Base-by-base conservation (phyloP, 1,140 invertebrate species). In the Dinoponera quadriceps region DNA sequence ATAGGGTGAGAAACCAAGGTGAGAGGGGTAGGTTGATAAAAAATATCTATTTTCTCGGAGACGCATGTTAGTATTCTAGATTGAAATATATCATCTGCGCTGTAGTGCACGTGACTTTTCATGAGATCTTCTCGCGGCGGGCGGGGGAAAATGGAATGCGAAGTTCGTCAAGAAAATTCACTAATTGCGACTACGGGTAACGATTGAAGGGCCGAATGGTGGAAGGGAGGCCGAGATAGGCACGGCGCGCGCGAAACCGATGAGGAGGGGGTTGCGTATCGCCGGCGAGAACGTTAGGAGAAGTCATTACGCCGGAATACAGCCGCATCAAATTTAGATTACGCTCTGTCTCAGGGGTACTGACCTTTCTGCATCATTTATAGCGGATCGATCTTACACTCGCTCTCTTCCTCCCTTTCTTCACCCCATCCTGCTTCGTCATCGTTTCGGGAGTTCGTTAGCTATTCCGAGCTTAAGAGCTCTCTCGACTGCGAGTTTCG, bases 401-500 rank as follows among this genome's bases (percentile, higher is more conserved):
- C 27, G 1, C 48, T 25, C 51, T 16, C 14, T 38, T 29, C 14
- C 16, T 11, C 33, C 16, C 16, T 0, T 11, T n/a, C 16, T 2
- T 38, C 3, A 29, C 22, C 3, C 38, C 71, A 13, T 38, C 9
- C 48, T 16, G 29, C 38, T 18, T n/a, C n/a, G 62, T 66, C 33
- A n/a, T 66, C 62, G 73, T 83, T 78, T 71, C 57, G 68, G 66
- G 62, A 66, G 78, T 83, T 86, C 71, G 73, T 77, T 80, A 86
- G 80, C 54, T 83, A 78, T 86, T 86, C 84, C 65, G 62, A 78
- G 72, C 44, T 85, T 83, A 72, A 87, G 54, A 77, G 68, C 84
- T 71, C n/a, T 71, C n/a, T 38, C 84, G 57, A 49, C 20, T 71
- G 14, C 68, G 69, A 87, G 72, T 86, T 86, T 87, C 85, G 51